Evolutionary conservation across 1,140 invertebrate genomes (phyloP).

Genomic region (Mamestra configurata): DNA sequence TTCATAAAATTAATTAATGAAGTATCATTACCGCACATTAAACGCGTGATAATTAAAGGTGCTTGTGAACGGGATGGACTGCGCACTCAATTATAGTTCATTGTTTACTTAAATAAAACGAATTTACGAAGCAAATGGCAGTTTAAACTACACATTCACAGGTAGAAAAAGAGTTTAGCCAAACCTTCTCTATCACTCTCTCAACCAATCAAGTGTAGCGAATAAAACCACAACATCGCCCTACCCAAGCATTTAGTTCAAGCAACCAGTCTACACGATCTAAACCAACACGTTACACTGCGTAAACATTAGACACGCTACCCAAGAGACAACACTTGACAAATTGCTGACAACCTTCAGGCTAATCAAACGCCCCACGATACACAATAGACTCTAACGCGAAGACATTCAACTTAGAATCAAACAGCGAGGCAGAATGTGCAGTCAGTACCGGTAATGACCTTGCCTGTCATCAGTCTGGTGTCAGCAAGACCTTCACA

Average conservation of each 20-base stretch:
- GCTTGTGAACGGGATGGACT: neutral
- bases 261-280: constrained; percentile 34
- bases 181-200: neutral
- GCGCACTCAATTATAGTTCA: neutral
- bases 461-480: constrained; percentile 70
- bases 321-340: constrained; percentile 60
- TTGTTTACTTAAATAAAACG: constrained; percentile 1
- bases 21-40: constrained; percentile 41
- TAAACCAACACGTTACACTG: constrained; percentile 55
- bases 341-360: constrained; percentile 69
- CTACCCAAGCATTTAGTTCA: neutral
- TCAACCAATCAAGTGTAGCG: neutral
- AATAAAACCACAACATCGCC: neutral
- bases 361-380: constrained; percentile 62
- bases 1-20: constrained; percentile 44
- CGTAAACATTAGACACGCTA: constrained; percentile 60
- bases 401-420: constrained; percentile 61
- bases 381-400: constrained; percentile 66
- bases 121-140: neutral
- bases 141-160: neutral
- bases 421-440: constrained; percentile 34
- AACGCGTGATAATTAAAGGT: constrained; percentile 23
- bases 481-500: constrained; percentile 69
- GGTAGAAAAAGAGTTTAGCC: neutral
- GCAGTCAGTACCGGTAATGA: constrained; percentile 66